Percentiles rank a stretch among this genome's conserved stretches.
Conservation (phyloP, 2,797 vertebrate species). For the Salarias fasciatus region DNA sequence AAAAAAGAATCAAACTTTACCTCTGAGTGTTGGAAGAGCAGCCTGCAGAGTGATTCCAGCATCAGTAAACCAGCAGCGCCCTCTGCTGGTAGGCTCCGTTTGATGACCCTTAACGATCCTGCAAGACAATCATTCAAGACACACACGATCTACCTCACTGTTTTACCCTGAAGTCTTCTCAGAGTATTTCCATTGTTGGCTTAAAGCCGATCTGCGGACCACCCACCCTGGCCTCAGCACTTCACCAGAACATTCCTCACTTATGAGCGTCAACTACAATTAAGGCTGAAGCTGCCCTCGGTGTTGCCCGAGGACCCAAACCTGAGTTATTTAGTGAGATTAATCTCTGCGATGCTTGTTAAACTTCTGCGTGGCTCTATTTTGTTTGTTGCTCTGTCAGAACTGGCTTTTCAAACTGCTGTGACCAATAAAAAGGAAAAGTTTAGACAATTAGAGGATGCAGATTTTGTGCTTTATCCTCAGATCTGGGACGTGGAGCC, state of each 20-base stretch:
- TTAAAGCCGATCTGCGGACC: conserved; percentile 31
- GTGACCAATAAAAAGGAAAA: conserved; percentile 3
- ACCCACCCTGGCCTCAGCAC: conserved; percentile 41
- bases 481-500: background rate
- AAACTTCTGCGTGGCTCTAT: background rate
- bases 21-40: background rate
- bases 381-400: background rate
- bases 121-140: background rate
- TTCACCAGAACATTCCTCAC: conserved; percentile 58
- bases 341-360: background rate
- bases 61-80: conserved; percentile 52
- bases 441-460: background rate
- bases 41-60: background rate
- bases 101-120: background rate
- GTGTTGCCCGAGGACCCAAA: conserved; percentile 10
- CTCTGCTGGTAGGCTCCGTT: conserved; percentile 57
- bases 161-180: conserved; percentile 37
- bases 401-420: background rate
- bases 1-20: background rate
- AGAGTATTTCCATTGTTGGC: conserved; percentile 50
- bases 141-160: conserved; percentile 17
- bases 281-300: conserved; percentile 19
- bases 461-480: conserved; percentile 22
- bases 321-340: conserved; percentile 2
- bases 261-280: conserved; percentile 57